Evolutionary conservation across 2,888 invertebrate species (phyloP).

Genomic region (Hirtodrosophila alboralis): DNA sequence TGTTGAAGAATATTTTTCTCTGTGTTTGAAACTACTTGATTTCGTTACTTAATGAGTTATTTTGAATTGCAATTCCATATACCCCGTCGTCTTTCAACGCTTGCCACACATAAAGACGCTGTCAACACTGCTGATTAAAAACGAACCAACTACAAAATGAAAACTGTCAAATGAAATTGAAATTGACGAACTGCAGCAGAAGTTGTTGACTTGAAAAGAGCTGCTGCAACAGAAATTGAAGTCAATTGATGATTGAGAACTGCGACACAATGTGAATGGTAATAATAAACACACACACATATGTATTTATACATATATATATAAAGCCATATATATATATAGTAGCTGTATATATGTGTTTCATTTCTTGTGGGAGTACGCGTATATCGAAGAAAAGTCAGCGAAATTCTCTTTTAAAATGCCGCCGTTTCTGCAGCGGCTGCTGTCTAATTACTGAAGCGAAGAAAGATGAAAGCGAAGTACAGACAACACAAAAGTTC

Average conservation of each 20-base stretch:
- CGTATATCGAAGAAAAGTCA: slow-evolving; percentile 14
- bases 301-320: slow-evolving; percentile 2
- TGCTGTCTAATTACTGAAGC: slow-evolving; percentile 58
- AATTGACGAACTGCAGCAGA: slow-evolving; percentile 58
- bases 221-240: slow-evolving; percentile 64
- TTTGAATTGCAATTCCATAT: not conserved
- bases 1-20: too few species aligned
- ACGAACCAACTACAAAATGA: slow-evolving; percentile 23
- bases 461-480: slow-evolving; percentile 22
- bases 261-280: slow-evolving; percentile 55
- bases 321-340: too few species aligned
- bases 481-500: not conserved
- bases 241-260: slow-evolving; percentile 73
- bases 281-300: slow-evolving; percentile 45
- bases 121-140: slow-evolving; percentile 47
- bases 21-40: slow-evolving; percentile 1
- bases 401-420: slow-evolving; percentile 49
- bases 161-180: slow-evolving; percentile 53
- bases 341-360: too few species aligned
- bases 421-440: slow-evolving; percentile 53
- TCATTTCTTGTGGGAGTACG: slow-evolving; percentile 12
- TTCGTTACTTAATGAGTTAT: slow-evolving; percentile 18
- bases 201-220: slow-evolving; percentile 53
- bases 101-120: slow-evolving; percentile 25
- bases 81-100: too few species aligned